A percentile compares a stretch with the other conserved stretches of the same genome.
phyloP scores from a whole-genome alignment of 2,797 vertebrate genomes.

The Hoplostethus atlanticus region DNA sequence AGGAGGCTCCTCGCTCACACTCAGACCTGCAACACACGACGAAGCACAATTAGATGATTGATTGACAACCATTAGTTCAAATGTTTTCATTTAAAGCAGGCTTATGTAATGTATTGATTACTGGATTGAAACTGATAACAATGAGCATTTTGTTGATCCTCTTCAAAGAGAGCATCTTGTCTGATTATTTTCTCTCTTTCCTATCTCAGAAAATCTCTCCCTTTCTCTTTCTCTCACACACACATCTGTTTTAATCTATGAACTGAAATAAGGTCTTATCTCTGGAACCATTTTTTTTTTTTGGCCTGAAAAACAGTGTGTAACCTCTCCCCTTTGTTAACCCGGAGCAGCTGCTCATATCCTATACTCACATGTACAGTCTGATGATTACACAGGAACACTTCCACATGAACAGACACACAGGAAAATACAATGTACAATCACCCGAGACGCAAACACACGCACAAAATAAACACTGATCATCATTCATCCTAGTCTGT shows the following conservation, averaged over 20 bases:
- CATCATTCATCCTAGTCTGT: slow-evolving; percentile 28
- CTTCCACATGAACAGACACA: slow-evolving; percentile 17
- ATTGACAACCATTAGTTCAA: neutral
- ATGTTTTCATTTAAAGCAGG: no score
- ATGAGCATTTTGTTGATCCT: neutral
- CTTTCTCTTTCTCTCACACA: slow-evolving; percentile 3
- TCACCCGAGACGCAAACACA: slow-evolving; percentile 10
- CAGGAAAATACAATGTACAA: neutral
- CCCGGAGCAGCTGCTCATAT: slow-evolving; percentile 16
- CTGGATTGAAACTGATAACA: neutral
- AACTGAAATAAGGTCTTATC: neutral
- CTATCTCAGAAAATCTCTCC: no score
- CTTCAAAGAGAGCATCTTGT: neutral
- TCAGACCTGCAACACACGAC: slow-evolving; percentile 84
- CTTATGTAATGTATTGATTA: neutral
- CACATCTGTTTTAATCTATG: slow-evolving; percentile 6
- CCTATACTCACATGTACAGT: slow-evolving; percentile 10
- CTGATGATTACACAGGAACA: slow-evolving; percentile 26
- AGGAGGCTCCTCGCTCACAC: slow-evolving; percentile 90
- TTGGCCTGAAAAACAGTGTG: slow-evolving; percentile 61
- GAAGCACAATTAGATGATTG: neutral
- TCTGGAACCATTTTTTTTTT: slow-evolving; percentile 44
- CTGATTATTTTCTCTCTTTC: neutral
- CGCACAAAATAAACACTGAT: slow-evolving; percentile 6
- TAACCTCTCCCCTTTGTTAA: slow-evolving; percentile 57